phyloP scores from a whole-genome alignment of 2,888 invertebrate genomes.

The Amphipyra berbera region DNA sequence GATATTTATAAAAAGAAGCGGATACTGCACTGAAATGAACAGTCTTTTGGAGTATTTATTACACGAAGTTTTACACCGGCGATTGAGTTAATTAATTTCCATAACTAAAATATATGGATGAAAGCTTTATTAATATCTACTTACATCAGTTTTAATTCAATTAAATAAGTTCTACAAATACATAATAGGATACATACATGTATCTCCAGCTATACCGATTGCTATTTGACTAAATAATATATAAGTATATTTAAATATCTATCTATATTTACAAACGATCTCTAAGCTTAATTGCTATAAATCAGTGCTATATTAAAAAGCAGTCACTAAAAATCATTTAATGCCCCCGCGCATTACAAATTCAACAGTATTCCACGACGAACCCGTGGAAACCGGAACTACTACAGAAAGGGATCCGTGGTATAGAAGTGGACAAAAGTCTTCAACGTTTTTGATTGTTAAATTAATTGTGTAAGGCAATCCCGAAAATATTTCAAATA shows the following conservation, averaged over 20 bases:
- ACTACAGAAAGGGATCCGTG: conserved; percentile 16
- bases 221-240: no score
- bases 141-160: no score
- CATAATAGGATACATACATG: no score
- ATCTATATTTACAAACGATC: neutral
- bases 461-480: neutral
- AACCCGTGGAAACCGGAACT: conserved; percentile 37
- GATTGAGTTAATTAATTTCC: conserved; percentile 31
- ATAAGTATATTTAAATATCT: no score
- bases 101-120: neutral
- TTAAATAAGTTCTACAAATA: no score
- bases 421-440: conserved; percentile 33
- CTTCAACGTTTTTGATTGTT: neutral
- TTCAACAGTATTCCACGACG: conserved; percentile 19
- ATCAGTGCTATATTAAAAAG: neutral
- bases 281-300: neutral
- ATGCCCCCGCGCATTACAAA: conserved; percentile 13
- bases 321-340: conserved; percentile 9
- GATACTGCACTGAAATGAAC: conserved; percentile 20
- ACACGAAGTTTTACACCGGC: conserved; percentile 1
- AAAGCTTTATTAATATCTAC: neutral
- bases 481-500: neutral
- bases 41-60: conserved; percentile 18
- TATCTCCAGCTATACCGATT: no score
- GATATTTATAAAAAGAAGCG: conserved; percentile 26